Evolutionary conservation across 2,113 vertebrate genomes (phyloP), one percentile per base, ranked within the genome.

Genomic region (Nannobrachium achirus): DNA sequence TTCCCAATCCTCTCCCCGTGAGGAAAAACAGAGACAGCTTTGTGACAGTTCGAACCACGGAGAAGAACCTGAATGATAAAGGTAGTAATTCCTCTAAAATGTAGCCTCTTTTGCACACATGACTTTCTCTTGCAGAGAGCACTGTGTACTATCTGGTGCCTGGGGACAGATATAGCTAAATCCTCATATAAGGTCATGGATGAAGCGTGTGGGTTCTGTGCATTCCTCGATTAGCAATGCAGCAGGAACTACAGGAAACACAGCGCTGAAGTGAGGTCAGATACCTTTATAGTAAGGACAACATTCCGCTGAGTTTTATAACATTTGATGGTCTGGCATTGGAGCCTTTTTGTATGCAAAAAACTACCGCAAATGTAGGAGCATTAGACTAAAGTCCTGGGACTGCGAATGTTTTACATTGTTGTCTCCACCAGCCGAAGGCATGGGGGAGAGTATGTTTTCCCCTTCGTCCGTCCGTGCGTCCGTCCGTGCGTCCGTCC

Each of bases 31-130:
- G 66, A 44, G 13, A 16, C 42, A 69, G 13, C 14, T 6, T 33
- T 69, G 68, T 62, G 69, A 70, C 78, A 67, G 63, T 59, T 59
- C 25, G 4, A 51, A 56, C 61, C 53, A 53, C 25, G 56, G n/a
- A 15, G 58, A 60, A 69, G 18, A n/a, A 44, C 7, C 39, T 38
- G 41, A 20, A 51, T 49, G 55, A 42, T 14, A 68, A 60, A 78
- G 39, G 1, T 70, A 9, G 39, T 56, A 48, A 58, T 69, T 66
- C 60, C 38, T n/a, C 46, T 44, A 6, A n/a, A 55, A 48, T 72
- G 52, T 6, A 55, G 14, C 18, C 56, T 59, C 40, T 69, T 72
- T 57, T 66, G 19, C 48, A 58, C 48, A 58, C 41, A 50, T 52
- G 2, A 33, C 20, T 8, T n/a, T n/a, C n/a, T 66, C 33, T 52